Evolutionary conservation across 2,797 vertebrate genomes (phyloP).

Genomic region (Pseudochirops cupreus): DNA sequence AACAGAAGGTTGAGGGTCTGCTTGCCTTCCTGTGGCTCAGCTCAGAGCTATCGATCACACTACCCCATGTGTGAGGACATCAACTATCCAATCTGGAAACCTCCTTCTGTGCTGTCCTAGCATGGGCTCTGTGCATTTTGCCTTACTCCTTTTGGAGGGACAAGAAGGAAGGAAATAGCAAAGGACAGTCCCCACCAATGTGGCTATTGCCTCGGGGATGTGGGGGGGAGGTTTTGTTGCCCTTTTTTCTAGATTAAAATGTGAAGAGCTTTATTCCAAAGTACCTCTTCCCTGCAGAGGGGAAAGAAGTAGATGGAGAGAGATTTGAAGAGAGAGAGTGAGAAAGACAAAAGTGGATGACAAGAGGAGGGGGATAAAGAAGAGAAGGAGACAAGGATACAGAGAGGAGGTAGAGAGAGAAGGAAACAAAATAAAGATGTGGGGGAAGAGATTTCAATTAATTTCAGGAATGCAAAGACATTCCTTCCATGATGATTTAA

Average conservation of each 20-base stretch:
- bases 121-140: conserved; percentile 72
- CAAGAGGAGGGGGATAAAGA: not conserved
- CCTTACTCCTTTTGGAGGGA: conserved; percentile 73
- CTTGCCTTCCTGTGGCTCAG: conserved; percentile 74
- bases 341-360: not conserved
- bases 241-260: conserved; percentile 58
- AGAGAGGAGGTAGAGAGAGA: not conserved
- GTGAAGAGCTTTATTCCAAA: conserved; percentile 68
- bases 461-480: not conserved
- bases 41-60: conserved; percentile 76
- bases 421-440: not conserved
- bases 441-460: not conserved
- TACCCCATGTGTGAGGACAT: conserved; percentile 71
- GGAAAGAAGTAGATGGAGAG: conserved; percentile 43
- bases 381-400: not conserved
- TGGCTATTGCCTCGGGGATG: conserved; percentile 54
- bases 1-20: conserved; percentile 84
- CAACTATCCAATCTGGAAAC: conserved; percentile 74
- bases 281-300: conserved; percentile 1
- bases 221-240: not conserved
- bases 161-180: conserved; percentile 69
- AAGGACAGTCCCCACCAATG: conserved; percentile 56
- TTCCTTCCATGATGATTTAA: conserved; percentile 34
- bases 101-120: conserved; percentile 77
- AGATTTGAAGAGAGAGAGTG: conserved; percentile 35